Base-by-base conservation (phyloP, 2,797 vertebrate species). In the Enteromius paludinosus region DNA sequence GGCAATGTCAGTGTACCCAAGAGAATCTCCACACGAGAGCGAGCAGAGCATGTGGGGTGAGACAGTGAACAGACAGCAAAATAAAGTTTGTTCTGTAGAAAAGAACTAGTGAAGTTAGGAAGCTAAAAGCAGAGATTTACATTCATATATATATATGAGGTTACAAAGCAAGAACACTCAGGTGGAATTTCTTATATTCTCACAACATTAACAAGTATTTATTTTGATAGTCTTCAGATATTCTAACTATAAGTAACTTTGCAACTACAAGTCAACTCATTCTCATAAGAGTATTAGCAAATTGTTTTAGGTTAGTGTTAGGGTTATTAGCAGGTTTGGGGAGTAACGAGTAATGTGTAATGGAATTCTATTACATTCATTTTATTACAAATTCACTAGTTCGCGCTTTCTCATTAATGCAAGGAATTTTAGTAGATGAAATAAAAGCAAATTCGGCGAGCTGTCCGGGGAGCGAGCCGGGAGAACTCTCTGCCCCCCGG, bases 1-100 rank as follows among this genome's bases (percentile, higher is more conserved):
- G 77, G 23, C 47, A 65, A 23, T 25, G 14, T 54, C 15, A 1
- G 62, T 8, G 9, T 41, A 35, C 64, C 33, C 77, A 54, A 33
- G 47, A 69, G 64, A 69, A 79, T 79, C 47, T 66, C 62, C 17
- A 35, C 25, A 52, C 3, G 49, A 65, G 43, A 49, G 75, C 43
- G 1, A 43, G 54, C 35, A 41, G 41, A 64, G 41, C 43, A 65
- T 78, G 5, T 35, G 28, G 28, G 43, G 59, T 47, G 43, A 69
- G n/a, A 56, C 47, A 6, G n/a, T 35, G 43, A 78, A 33, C 45
- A 45, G 59, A 54, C 47, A 3, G 61, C 14, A 33, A 66, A 18
- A 68, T 6, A 0, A 78, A 49, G 41, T 65, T 47, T 78, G 18
- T 65, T 78, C 61, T n/a, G 18, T 73, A 23, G 49, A 73, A 38